phyloP scores from a whole-genome alignment of 2,797 vertebrate genomes.

The Meriones psammophilus region DNA sequence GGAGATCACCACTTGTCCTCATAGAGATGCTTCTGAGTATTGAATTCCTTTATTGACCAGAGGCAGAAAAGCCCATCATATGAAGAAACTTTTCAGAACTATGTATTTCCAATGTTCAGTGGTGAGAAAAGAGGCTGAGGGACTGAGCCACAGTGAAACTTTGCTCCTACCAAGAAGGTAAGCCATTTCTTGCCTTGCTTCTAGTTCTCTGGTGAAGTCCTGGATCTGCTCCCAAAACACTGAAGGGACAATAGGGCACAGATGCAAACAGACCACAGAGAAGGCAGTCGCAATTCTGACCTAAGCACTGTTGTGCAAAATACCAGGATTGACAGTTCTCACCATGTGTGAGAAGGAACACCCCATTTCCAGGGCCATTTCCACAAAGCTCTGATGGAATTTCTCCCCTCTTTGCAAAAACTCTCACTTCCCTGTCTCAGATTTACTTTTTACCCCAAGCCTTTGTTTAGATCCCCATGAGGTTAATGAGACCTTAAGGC shows the following conservation, averaged over 20 bases:
- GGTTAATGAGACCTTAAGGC: conserved; percentile 71
- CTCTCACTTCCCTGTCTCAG: conserved; percentile 66
- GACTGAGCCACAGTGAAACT: conserved; percentile 45
- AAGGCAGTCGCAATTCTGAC: neutral
- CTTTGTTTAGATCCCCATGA: conserved; percentile 79
- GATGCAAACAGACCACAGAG: neutral
- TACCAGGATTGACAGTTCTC: neutral
- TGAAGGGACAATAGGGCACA: neutral
- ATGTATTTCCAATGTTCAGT: neutral
- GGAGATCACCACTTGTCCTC: neutral
- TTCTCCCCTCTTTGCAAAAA: conserved; percentile 78
- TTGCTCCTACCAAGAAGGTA: conserved; percentile 66
- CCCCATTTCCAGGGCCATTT: conserved; percentile 62
- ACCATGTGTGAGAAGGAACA: conserved; percentile 32
- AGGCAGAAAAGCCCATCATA: neutral
- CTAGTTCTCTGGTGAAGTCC: conserved; percentile 26
- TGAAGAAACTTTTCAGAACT: neutral
- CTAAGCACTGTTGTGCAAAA: conserved; percentile 43
- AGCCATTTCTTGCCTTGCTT: neutral
- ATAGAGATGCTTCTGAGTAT: neutral
- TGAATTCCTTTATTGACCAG: neutral
- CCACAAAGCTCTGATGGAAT: conserved; percentile 74
- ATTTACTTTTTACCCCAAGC: conserved; percentile 69
- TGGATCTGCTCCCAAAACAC: neutral
- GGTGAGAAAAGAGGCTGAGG: neutral